Conservation (phyloP, 2,113 vertebrate genomes). For the Orcinus orca region DNA sequence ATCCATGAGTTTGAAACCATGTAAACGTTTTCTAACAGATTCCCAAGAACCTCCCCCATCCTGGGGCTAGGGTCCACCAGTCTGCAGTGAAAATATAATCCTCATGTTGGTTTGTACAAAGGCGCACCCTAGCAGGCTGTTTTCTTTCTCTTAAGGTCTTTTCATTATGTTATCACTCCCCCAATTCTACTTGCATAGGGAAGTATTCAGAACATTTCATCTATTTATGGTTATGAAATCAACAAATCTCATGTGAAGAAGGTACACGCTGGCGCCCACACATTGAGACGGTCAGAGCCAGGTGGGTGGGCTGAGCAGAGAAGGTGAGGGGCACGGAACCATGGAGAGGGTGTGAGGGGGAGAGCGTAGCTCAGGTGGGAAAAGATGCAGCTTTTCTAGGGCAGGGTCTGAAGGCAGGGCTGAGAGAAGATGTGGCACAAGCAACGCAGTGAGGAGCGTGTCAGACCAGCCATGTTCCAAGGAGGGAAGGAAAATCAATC, state of each 20-base stretch:
- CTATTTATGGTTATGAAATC: slow-evolving; percentile 76
- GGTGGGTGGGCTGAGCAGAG: background rate
- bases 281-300: background rate
- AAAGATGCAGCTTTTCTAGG: background rate
- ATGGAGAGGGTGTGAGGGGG: background rate
- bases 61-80: too few relatives aligned
- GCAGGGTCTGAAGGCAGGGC: background rate
- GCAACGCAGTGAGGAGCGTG: fast-evolving
- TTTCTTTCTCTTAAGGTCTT: slow-evolving; percentile 29
- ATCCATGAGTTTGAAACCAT: background rate
- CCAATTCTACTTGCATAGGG: slow-evolving; percentile 36
- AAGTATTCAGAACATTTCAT: slow-evolving; percentile 56
- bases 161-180: slow-evolving; percentile 35
- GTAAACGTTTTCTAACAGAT: background rate
- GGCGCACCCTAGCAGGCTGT: background rate
- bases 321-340: background rate
- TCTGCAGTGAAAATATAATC: background rate
- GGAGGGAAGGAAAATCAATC: background rate
- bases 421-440: background rate
- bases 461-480: background rate
- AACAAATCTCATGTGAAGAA: slow-evolving; percentile 66
- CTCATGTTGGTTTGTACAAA: background rate
- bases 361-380: background rate
- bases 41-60: background rate
- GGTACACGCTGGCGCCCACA: background rate